Evolutionary conservation across 2,797 vertebrate species (phyloP), one percentile per base, ranked within the genome.

Genomic region (Bovichtus variegatus): DNA sequence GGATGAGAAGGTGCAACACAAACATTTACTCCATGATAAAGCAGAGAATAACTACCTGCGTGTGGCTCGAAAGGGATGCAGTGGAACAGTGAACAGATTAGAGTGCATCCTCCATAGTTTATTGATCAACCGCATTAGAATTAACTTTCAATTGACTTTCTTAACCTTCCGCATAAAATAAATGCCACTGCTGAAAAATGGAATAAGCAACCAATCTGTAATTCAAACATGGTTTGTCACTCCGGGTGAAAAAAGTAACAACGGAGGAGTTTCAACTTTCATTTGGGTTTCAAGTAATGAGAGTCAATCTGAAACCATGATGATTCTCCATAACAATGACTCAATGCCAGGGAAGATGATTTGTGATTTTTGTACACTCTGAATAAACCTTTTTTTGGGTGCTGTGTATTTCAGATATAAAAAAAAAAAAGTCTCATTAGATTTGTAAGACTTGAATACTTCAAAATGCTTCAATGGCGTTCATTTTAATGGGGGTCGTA

Each of bases 61-160:
- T 78, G 90, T 87, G 76, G 78, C 89, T 92, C 79, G 78, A 84
- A 87, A 85, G 77, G 81, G 89, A 94, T 91, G 5, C 84, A 88
- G 86, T 87, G 88, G 83, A 94, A 92, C 78, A 79, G 85, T 60
- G 84, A 87, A 63, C 89, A 84, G 91, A 94, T 94, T 93, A 89
- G 86, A 86, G 85, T 76, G 91, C 91, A 92, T 94, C 90, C 90
- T 87, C 82, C 75, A 86, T 78, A 78, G 78, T 68, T 86, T 93
- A 93, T 95, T 96, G 96, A 96, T 96, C 94, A 96, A 90, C 91
- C 83, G 80, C 91, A 83, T 81, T 81, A 87, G 83, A 95, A 95
- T 96, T 94, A 93, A 93, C 94, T 95, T 94, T 94, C 92, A 91
- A 92, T 95, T 94, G 93, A 95, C 94, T 96, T 94, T 88, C 78